Evolutionary conservation across 2,113 vertebrate genomes (phyloP), one percentile per base, ranked within the genome.

Genomic region (Chaetura pelagica): DNA sequence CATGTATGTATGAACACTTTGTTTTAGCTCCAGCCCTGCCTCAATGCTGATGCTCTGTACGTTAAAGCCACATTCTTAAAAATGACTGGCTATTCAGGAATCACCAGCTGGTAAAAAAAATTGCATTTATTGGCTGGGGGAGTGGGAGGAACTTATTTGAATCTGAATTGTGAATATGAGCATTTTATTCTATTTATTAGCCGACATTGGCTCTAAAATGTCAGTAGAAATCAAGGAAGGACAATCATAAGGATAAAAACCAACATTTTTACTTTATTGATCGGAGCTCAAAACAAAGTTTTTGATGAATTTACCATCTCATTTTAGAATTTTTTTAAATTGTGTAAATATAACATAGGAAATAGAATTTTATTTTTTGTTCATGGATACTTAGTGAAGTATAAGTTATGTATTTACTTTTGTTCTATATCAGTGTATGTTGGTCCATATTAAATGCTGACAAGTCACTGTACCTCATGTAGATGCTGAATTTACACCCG

Each of bases 261-360:
- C 92, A 95, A 97, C 82, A 87, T 97, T 97, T 94, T 97, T 94
- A 97, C 90, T 96, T 95, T 93, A 96, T 97, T 92, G 98, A 98
- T 98, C 87, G 98, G 99, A 98, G 98, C 98, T 98, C 96, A 98
- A 98, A 98, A 98, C 98, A 98, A 98, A 99, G 98, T 98, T 98
- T 98, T 96, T 97, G 97, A 97, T 97, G 96, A 98, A 98, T 98
- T 98, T 98, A 98, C 98, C 99, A 98, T 99, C 98, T 99, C 98
- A 98, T 99, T 98, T 98, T 98, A 98, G 98, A 98, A 78, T 97
- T 98, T 98, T 98, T 98, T 98, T 19, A 80, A 98, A 99, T 98
- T 99, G 98, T 99, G 99, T 99, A 99, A 99, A 99, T 99, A 99
- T 98, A 98, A 99, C 98, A 99, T 99, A 99, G 99, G 98, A 99